Percentiles rank a stretch among this genome's conserved stretches.
Evolutionary conservation across 2,888 invertebrate genomes (phyloP).

Genomic region (Crioceris asparagi): DNA sequence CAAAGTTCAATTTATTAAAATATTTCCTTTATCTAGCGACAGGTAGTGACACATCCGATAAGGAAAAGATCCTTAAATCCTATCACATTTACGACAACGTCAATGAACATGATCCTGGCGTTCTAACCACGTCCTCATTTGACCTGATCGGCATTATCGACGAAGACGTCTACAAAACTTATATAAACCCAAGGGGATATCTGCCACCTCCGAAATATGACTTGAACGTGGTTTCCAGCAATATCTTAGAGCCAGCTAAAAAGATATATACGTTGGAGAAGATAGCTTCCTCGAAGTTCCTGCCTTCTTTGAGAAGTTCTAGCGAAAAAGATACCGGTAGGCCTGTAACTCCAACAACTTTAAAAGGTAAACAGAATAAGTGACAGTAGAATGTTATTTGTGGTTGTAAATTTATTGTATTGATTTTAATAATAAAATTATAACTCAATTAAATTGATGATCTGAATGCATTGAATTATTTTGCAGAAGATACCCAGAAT

Average conservation of each 20-base stretch:
- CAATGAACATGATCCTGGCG: constrained; percentile 15
- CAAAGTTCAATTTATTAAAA: too few species aligned
- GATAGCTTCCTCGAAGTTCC: background rate
- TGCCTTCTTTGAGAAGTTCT: background rate
- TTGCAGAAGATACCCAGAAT: background rate
- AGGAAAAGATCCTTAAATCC: constrained; percentile 10
- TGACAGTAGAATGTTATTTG: too few species aligned
- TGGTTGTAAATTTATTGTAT: too few species aligned
- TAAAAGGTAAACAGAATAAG: background rate
- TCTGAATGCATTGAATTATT: background rate
- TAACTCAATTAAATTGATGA: too few species aligned
- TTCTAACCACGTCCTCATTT: constrained; percentile 6
- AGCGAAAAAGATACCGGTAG: too few species aligned
- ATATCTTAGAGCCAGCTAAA: too few species aligned
- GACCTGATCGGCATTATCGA: constrained; percentile 14
- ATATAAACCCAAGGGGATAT: constrained; percentile 21
- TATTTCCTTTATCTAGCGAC: too few species aligned
- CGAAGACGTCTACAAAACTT: constrained; percentile 21
- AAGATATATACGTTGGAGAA: background rate
- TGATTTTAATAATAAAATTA: too few species aligned
- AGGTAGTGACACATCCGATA: constrained; percentile 3
- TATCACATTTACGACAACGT: constrained; percentile 13
- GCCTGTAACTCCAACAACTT: too few species aligned
- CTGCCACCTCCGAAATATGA: background rate
- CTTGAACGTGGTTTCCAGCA: too few species aligned